Base-by-base conservation (phyloP, 1,140 invertebrate species). In the Oscheius sp. region DNA sequence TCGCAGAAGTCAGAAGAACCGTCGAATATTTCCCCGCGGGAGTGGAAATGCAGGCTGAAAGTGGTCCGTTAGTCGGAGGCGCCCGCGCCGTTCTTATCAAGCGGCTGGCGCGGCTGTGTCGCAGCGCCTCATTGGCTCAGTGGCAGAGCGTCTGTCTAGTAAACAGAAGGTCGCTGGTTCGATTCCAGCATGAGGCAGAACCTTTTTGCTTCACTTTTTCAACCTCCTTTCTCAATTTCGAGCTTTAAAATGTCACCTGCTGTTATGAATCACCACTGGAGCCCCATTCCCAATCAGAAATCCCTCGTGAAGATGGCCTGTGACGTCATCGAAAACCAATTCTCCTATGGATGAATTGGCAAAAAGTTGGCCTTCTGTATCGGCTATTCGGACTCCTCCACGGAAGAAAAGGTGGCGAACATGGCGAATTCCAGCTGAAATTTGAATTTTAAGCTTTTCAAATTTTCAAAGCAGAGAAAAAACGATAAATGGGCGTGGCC, bases 91-190 rank as follows among this genome's bases (percentile, higher is more conserved):
- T 55, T 26, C 23, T 55, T 55, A 55, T 55, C 49, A 55, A n/a
- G n/a, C n/a, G n/a, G n/a, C n/a, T n/a, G n/a, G n/a, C n/a, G n/a
- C n/a, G n/a, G n/a, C n/a, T n/a, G n/a, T n/a, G n/a, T n/a, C n/a
- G n/a, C 7, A 58, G 18, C 63, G 77, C 74, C 74, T 78, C 70
- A 76, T 76, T 76, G 77, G 69, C 73, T 76, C 76, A 75, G 73
- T 46, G 77, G 71, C 68, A 71, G 77, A 79, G 71, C 49, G 28
- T 55, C 49, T 55, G 49, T 55, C 49, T 55, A 13, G 28, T 26
- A 55, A 15, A 55, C 49, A 55, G 49, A 55, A 55, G 49, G 49
- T 55, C 49, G 49, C 15, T 26, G 49, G 49, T 55, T 55, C 49
- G 49, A 55, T 55, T 26, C 49, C 49, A 26, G 15, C 49, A 15